These are phyloP conservation scores for Geotrypetes seraphini DNA, from an alignment of 2,797 vertebrate species.

Conservation along the genomic window DNA sequence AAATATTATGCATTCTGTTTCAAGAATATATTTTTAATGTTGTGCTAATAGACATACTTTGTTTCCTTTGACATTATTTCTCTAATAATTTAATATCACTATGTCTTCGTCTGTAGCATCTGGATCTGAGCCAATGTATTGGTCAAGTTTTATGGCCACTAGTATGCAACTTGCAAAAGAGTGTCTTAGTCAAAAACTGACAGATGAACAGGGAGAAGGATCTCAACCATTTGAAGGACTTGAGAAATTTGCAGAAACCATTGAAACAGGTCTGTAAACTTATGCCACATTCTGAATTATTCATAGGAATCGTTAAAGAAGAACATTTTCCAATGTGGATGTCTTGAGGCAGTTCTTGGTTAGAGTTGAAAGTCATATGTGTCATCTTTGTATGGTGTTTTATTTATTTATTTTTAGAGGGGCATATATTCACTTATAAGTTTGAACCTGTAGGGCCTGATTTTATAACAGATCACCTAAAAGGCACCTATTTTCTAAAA, in stretches of 20 bases:
- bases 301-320: no score
- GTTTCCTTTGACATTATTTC: neutral
- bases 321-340: no score
- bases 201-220: constrained; percentile 88
- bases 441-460: no score
- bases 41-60: no score
- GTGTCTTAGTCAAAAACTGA: constrained; percentile 91
- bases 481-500: no score
- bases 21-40: neutral
- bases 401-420: no score
- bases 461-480: no score
- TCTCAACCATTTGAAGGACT: constrained; percentile 93
- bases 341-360: no score
- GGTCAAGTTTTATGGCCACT: constrained; percentile 98
- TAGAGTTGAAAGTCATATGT: no score
- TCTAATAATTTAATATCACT: neutral
- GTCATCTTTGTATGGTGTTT: no score
- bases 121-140: constrained; percentile 89
- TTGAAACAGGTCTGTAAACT: constrained; percentile 93
- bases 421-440: neutral
- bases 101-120: constrained; percentile 60
- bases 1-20: neutral
- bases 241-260: constrained; percentile 97
- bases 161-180: constrained; percentile 97
- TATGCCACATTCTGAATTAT: no score